Evolutionary conservation across 2,888 invertebrate species (phyloP), one percentile per base, ranked within the genome.

Genomic region (Drosophila barbarae): DNA sequence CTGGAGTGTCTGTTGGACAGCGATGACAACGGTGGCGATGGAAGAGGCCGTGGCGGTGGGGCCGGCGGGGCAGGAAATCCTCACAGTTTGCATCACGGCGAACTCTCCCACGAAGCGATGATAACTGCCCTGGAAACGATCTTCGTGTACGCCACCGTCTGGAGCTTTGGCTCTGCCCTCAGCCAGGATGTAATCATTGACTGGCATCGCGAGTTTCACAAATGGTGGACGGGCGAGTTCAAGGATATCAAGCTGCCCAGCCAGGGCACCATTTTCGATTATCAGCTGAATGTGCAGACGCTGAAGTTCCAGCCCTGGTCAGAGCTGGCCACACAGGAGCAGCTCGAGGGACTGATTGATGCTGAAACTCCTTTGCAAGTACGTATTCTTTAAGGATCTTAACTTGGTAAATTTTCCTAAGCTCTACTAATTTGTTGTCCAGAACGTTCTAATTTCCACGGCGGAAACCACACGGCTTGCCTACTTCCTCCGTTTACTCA

Each of bases 181-280:
- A 96, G 95, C 90, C 96, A 96, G 91, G 98, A 98, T 90, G 94
- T 96, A 90, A 90, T 96, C 55, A 92, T 95, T 12, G 98, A 98
- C 88, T 96, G 98, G 94, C 93, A 97, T 54, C 94, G 94, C 70
- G 98, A 98, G 87, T 98, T 98, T 89, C 96, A 95, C 87, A 98
- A 97, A 89, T 98, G 98, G 98, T 98, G 97, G 92, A 91, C 92
- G 32, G 94, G 94, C 70, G 98, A 98, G 90, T 98, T 98, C 89
- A 98, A 97, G 90, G 92, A 95, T 21, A 92, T 98, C 55, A 97
- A 96, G 89, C 95, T 98, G 88, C 98, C 98, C 0, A 88, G 92
- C 0, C 85, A 93, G 30, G 96, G 95, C 15, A 95, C 93, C 26
- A 93, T 98, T 5, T 98, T 98, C 88, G 95, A 95, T 88, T 98